Conservation (phyloP, 2,797 vertebrate genomes). For the Psittacula echo region DNA sequence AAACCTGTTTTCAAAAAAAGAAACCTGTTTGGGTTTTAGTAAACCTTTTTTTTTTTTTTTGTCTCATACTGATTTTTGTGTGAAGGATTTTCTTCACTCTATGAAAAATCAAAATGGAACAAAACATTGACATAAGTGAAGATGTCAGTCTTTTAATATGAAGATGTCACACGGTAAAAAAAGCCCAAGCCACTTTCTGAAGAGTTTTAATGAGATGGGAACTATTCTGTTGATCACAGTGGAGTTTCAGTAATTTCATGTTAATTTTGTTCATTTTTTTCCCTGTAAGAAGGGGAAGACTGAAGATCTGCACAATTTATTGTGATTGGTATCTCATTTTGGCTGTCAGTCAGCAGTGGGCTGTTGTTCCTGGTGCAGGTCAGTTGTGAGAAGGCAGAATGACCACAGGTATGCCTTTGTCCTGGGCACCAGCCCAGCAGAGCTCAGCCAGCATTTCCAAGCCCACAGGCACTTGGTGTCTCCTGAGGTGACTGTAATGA, state of each 20-base stretch:
- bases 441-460: fast-evolving
- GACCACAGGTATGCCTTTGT: fast-evolving
- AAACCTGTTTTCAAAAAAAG: neutral
- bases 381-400: neutral
- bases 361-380: neutral
- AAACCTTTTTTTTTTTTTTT: neutral
- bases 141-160: neutral
- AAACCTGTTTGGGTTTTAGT: neutral
- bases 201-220: constrained; percentile 1
- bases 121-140: neutral
- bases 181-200: neutral
- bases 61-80: neutral
- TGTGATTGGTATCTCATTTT: neutral
- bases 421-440: fast-evolving
- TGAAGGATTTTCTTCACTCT: neutral
- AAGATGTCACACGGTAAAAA: neutral
- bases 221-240: neutral
- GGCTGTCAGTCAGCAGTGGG: neutral
- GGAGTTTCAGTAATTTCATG: neutral
- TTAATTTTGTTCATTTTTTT: constrained; percentile 6
- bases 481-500: neutral
- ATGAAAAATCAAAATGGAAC: neutral
- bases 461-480: fast-evolving
- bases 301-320: neutral
- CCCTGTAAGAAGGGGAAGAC: neutral